These are phyloP conservation scores for Kryphioiulus occultus DNA, from an alignment of 2,888 invertebrate genomes.

Conservation along the genomic window DNA sequence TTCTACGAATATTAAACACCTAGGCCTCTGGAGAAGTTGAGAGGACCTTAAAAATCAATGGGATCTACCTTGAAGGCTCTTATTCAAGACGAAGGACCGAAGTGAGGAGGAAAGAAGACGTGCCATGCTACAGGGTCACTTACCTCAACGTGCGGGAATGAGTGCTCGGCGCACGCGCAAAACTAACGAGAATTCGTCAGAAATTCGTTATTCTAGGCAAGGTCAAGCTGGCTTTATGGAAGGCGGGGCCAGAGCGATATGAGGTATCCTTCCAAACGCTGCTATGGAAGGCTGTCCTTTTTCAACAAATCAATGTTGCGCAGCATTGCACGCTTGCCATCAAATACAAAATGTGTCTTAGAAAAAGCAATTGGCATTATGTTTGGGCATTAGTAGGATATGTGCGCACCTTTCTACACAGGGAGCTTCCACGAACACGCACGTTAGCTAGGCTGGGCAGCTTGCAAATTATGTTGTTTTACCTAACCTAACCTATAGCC, in stretches of 20 bases:
- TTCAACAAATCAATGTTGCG: not conserved
- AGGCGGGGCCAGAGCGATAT: not conserved
- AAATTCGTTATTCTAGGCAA: not conserved
- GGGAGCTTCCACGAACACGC: too few relatives aligned
- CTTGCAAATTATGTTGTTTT: too few relatives aligned
- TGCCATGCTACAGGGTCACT: slow-evolving; percentile 37
- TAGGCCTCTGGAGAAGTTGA: slow-evolving; percentile 3
- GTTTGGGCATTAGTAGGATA: too few relatives aligned
- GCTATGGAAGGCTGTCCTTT: not conserved
- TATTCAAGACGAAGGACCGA: slow-evolving; percentile 27
- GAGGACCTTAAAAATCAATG: slow-evolving; percentile 40
- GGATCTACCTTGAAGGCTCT: slow-evolving; percentile 32
- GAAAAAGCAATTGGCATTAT: too few relatives aligned
- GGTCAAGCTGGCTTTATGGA: slow-evolving; percentile 1
- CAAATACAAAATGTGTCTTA: not conserved
- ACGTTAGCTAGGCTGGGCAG: too few relatives aligned
- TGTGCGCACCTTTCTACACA: too few relatives aligned
- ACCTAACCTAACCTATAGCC: too few relatives aligned
- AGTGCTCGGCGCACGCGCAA: not conserved
- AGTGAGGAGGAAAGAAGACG: not conserved
- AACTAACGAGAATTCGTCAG: not conserved
- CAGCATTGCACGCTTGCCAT: not conserved
- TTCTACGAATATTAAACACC: slow-evolving; percentile 9
- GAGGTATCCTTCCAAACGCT: too few relatives aligned
- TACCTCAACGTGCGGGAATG: not conserved